These are phyloP conservation scores for Xiphorhynchus elegans DNA, from an alignment of 2,113 vertebrate genomes.

Conservation along the genomic window DNA sequence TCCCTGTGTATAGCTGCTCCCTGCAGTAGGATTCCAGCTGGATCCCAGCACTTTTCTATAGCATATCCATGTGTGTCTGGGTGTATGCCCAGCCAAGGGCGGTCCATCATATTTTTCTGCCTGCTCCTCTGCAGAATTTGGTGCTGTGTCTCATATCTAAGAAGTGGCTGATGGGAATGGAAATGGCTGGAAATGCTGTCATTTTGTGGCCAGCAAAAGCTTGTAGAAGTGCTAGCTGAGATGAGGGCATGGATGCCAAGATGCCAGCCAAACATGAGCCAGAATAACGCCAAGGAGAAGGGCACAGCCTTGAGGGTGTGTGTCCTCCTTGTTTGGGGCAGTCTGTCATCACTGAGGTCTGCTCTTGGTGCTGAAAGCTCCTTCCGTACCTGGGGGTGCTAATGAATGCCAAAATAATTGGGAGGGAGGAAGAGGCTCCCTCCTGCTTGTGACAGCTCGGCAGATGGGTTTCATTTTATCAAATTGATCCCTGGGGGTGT, in stretches of 20 bases:
- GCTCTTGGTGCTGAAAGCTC: background rate
- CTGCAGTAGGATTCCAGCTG: background rate
- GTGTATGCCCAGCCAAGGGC: background rate
- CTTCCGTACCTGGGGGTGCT: background rate
- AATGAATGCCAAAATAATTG: background rate
- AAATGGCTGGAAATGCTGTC: background rate
- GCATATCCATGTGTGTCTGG: accelerated
- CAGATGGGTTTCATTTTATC: constrained; percentile 1
- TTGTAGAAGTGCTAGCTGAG: background rate
- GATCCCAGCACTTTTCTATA: background rate
- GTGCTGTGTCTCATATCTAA: background rate
- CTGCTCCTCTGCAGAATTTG: background rate
- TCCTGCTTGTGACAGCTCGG: background rate
- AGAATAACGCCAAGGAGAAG: background rate
- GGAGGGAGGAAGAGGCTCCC: background rate
- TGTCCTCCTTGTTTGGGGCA: accelerated
- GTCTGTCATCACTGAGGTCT: background rate
- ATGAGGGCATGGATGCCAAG: background rate
- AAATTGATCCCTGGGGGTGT: background rate
- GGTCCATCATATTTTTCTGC: background rate
- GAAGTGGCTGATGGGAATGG: background rate
- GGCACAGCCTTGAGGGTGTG: accelerated
- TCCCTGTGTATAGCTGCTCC: background rate
- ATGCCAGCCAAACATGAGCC: background rate
- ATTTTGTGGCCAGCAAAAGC: background rate